Percentiles rank a stretch among this genome's conserved stretches.
phyloP scores from a whole-genome alignment of 2,888 invertebrate species.

The Chesias legatella region DNA sequence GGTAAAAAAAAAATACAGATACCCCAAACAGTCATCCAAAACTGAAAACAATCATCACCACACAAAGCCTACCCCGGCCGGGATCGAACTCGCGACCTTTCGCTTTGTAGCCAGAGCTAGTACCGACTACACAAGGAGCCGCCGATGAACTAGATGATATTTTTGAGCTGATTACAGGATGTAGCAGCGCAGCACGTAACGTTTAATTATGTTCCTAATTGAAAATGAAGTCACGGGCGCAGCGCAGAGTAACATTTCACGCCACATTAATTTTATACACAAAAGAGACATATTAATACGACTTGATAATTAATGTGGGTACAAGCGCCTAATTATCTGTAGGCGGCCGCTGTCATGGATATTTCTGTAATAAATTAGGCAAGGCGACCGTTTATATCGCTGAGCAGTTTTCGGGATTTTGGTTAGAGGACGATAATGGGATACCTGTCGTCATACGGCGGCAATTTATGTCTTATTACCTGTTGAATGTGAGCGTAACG shows the following conservation, averaged over 20 bases:
- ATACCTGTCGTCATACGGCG: constrained; percentile 53
- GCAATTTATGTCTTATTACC: constrained; percentile 49
- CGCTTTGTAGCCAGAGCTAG: too few species aligned
- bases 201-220: background rate
- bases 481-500: constrained; percentile 43
- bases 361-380: constrained; percentile 56
- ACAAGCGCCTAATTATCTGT: constrained; percentile 42
- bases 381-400: constrained; percentile 46
- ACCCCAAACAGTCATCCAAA: too few species aligned
- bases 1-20: too few species aligned
- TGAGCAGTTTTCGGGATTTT: constrained; percentile 52
- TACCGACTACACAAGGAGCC: too few species aligned
- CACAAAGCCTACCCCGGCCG: too few species aligned
- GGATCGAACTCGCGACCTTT: too few species aligned
- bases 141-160: too few species aligned
- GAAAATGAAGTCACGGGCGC: constrained; percentile 10
- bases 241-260: constrained; percentile 12
- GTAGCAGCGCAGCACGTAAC: too few species aligned
- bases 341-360: constrained; percentile 43
- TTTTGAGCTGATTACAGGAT: too few species aligned
- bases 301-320: constrained; percentile 27
- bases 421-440: constrained; percentile 54
- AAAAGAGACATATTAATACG: constrained; percentile 28
- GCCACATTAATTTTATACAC: constrained; percentile 24
- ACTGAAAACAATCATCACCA: too few species aligned